Evolutionary conservation across 2,888 invertebrate species (phyloP).

Genomic region (Tenthredo scrophulariae): DNA sequence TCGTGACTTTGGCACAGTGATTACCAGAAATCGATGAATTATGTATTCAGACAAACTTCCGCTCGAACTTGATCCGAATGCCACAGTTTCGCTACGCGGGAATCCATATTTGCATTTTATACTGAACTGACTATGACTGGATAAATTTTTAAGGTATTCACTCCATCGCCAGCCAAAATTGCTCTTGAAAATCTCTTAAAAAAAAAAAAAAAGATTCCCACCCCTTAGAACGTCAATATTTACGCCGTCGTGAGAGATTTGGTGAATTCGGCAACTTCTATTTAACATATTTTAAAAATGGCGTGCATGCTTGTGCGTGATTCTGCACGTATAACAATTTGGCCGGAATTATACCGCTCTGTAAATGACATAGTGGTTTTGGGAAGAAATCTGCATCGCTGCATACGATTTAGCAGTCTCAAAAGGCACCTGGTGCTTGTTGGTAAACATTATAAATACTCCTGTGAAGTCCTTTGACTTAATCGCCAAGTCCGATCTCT

Average conservation of each 20-base stretch:
- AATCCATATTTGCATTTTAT: neutral
- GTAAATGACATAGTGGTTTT: neutral
- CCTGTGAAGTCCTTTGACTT: neutral
- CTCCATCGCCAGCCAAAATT: neutral
- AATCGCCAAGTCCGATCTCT: conserved; percentile 26
- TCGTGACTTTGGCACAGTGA: neutral
- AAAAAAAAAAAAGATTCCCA: neutral
- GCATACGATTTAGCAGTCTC: neutral
- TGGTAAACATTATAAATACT: conserved; percentile 18
- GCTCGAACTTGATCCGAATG: neutral
- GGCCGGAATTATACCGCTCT: neutral
- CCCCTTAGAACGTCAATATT: conserved; percentile 9
- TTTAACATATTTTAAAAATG: conserved; percentile 9
- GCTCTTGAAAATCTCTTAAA: neutral
- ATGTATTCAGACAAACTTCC: conserved; percentile 12
- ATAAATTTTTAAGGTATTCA: neutral
- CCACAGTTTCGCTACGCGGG: neutral
- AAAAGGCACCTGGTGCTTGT: neutral
- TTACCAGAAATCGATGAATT: neutral
- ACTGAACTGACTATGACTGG: conserved; percentile 3
- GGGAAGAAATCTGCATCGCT: neutral
- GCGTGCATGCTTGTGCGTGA: neutral
- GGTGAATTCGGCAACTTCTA: neutral
- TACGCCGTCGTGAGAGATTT: neutral
- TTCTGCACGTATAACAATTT: neutral